Evolutionary conservation across 2,113 vertebrate species (phyloP), one percentile per base, ranked within the genome.

Genomic region (Nyctereutes procyonoides): DNA sequence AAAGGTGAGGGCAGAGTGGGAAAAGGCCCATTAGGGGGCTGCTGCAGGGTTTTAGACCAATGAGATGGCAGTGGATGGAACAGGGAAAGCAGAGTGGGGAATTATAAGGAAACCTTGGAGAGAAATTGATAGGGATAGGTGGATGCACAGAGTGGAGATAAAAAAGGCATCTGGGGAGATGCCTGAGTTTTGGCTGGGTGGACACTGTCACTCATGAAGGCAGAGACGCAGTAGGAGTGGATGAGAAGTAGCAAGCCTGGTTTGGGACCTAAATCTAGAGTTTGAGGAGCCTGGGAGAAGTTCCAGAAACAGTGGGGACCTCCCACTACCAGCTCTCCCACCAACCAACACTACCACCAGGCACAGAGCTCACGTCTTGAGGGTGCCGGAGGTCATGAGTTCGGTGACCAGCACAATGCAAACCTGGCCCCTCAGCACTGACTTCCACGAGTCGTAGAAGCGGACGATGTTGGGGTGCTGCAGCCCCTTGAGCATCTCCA

Each of bases 381-480:
- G 99, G 0, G 99, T 99, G 93, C 99, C 99, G 0, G 99, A 99
- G 0, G 99, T 99, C 99, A 99, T 99, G 93, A 99, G 99, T 97
- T 99, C 99, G 0, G 99, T 99, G 96, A 99, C 99, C 97, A 99
- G 99, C 96, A 99, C 99, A 53, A 99, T 99, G 98, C 99, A 99
- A 97, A 99, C 99, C 97, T 99, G 99, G 1, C 99, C 99, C 96
- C 99, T 99, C 97, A 99, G 93, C 0, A 98, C 98, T 0, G 99
- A 99, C 97, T 99, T 99, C 99, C 99, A 99, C 16, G 99, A 99
- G 98, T 99, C 99, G 0, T 99, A 99, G 99, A 99, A 99, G 48
- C 99, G 99, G 38, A 99, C 99, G 0, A 99, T 99, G 99, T 99
- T 99, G 20, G 99, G 99, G 89, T 99, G 99, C 98, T 99, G 99